phyloP scores from a whole-genome alignment of 2,888 invertebrate genomes.

The Harpalus rubripes region DNA sequence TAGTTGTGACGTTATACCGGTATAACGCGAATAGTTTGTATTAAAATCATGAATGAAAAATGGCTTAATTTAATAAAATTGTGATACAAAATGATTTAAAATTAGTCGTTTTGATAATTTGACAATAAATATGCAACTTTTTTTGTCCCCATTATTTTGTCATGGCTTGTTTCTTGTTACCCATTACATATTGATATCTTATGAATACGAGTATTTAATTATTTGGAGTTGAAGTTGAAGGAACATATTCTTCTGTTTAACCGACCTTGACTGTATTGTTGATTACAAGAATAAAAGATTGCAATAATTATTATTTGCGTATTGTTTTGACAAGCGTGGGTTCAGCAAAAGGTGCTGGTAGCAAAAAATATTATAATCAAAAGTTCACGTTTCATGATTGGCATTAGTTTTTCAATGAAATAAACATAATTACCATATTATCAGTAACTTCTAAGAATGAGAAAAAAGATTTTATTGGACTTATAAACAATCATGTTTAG shows the following conservation, averaged over 20 bases:
- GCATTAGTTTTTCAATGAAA: not conserved
- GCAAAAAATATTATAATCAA: not conserved
- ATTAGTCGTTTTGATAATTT: no score
- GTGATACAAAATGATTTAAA: no score
- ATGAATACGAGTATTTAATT: not conserved
- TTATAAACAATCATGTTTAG: not conserved
- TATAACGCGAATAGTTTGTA: no score
- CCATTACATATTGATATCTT: no score
- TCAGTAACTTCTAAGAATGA: not conserved
- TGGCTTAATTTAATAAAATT: no score
- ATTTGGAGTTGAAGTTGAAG: not conserved
- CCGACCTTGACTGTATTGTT: not conserved
- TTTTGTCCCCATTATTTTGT: no score
- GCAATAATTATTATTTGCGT: not conserved
- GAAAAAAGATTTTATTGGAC: not conserved
- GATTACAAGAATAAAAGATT: not conserved
- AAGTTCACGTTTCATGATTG: not conserved
- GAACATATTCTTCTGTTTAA: not conserved
- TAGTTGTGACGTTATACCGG: no score
- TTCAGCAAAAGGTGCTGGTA: not conserved
- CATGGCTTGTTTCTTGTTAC: no score
- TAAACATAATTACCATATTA: no score
- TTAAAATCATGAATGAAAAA: no score
- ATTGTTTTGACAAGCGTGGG: constrained; percentile 2
- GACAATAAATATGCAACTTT: no score